Conservation (phyloP, 2,797 vertebrate genomes). For the Rhinella marina region DNA sequence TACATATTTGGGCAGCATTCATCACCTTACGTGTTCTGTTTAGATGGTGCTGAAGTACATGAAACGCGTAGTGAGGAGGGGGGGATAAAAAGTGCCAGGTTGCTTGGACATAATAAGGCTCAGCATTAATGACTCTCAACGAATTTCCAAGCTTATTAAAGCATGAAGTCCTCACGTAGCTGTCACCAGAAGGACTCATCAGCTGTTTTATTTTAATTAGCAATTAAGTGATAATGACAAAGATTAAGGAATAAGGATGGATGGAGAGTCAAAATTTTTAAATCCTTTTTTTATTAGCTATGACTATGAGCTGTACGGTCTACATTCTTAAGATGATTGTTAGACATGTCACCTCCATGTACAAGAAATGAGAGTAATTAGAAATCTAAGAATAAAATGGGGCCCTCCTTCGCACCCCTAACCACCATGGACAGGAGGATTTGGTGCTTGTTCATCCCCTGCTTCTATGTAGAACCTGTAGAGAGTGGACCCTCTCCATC, state of each 20-base stretch:
- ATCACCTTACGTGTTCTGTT: too few relatives aligned
- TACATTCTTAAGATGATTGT: neutral
- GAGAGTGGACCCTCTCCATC: too few relatives aligned
- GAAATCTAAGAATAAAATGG: too few relatives aligned
- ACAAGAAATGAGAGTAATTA: too few relatives aligned
- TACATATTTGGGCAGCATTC: too few relatives aligned
- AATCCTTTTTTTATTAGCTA: neutral
- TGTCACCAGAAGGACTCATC: neutral
- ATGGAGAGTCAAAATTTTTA: neutral
- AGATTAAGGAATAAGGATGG: neutral
- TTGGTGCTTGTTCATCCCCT: too few relatives aligned
- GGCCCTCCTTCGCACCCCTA: too few relatives aligned
- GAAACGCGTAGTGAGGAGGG: neutral
- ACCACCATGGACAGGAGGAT: too few relatives aligned
- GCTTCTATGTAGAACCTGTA: too few relatives aligned
- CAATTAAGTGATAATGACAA: neutral
- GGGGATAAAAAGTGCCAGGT: neutral
- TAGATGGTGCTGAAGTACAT: neutral
- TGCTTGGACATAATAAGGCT: neutral
- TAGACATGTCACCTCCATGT: neutral
- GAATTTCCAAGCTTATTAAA: neutral
- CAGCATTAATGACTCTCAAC: neutral
- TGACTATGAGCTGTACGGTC: neutral
- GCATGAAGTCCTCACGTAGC: neutral
- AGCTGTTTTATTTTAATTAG: neutral